Evolutionary conservation across 2,888 invertebrate species (phyloP), one percentile per base, ranked within the genome.

Genomic region (Limenitis camilla): DNA sequence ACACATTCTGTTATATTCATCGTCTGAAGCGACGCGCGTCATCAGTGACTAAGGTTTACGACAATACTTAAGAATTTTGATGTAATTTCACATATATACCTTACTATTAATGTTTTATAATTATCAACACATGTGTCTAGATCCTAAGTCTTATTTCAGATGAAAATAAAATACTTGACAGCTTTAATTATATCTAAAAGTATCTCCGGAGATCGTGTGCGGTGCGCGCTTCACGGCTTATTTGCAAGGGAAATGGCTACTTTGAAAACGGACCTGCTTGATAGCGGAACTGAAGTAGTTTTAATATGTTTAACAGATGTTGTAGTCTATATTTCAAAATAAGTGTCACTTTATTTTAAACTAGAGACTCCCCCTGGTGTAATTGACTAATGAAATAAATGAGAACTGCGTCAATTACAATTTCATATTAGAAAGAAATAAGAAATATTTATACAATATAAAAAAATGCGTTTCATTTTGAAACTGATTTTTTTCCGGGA

Each of bases 151-250:
- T 50, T 43, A 50, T 44, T 8, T 6, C 59, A 52, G 56, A 61
- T 61, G 60, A 60, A 60, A 70, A 69, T 66, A 65, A 61, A 62
- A 55, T 47, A 61, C 63, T 65, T 62, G 71, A 71, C 72, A 67
- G 65, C 60, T 65, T 57, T 63, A 68, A 72, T 19, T 69, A 69
- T 68, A 73, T 67, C 63, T 65, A 66, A 58, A 71, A 64, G 56
- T 54, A 59, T 69, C 72, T 78, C 74, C 75, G 72, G 72, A 61
- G 68, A 72, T 70, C 74, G 76, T 76, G 76, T 74, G 76, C 67
- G 73, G 69, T 67, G 70, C 68, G 65, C 62, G 63, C 77, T 78
- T 76, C 81, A 82, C 78, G 85, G 74, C 77, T 76, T 81, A 85
- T 86, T 85, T 78, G 71, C 74, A 63, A 66, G 65, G 71, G 75